Base-by-base conservation (phyloP, 1,140 invertebrate species). In the Centruroides sculpturatus region DNA sequence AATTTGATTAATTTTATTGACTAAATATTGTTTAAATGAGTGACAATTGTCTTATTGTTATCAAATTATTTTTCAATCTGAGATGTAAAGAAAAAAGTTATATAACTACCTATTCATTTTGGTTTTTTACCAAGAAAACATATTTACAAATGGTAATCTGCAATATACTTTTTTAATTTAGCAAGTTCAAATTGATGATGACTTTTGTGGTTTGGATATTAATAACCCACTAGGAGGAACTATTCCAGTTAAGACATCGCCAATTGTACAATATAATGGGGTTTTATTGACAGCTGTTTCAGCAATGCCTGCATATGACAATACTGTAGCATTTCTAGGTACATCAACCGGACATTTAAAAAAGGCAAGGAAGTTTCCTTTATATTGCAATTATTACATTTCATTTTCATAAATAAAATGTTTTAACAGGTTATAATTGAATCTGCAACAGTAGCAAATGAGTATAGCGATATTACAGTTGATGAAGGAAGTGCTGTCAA, bases 121-220 rank as follows among this genome's bases (percentile, higher is more conserved):
- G 23, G 23, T 23, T 23, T 23, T 23, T 0, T 23, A 23, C 23
- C 2, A 23, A 23, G 23, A 23, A 23, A 23, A 23, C 23, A 23
- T 23, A 23, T 23, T 23, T 23, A 23, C 23, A 23, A 23, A 23
- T 23, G 2, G 2, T 23, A 23, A 23, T 23, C 23, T 23, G 23
- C 23, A 23, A 23, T 23, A 2, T 23, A 23, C 23, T 23, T 23
- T 23, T 23, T 23, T 23, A 23, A 23, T 23, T 49, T 76, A 87
- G 86, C 92, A 92, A 80, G 75, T 92, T 66, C 84, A 86, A 34
- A 94, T 94, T 68, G 85, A 84, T 59, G 92, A 97, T 76, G 90
- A 96, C 73, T 97, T 97, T 75, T 97, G 92, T 75, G 93, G 93
- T 6, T 76, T 92, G 62, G 92, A 96, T 73, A 89, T 96, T 23